Percentiles rank a stretch among this genome's conserved stretches.
Conservation (phyloP, 2,113 vertebrate genomes). For the Dasypus novemcinctus region DNA sequence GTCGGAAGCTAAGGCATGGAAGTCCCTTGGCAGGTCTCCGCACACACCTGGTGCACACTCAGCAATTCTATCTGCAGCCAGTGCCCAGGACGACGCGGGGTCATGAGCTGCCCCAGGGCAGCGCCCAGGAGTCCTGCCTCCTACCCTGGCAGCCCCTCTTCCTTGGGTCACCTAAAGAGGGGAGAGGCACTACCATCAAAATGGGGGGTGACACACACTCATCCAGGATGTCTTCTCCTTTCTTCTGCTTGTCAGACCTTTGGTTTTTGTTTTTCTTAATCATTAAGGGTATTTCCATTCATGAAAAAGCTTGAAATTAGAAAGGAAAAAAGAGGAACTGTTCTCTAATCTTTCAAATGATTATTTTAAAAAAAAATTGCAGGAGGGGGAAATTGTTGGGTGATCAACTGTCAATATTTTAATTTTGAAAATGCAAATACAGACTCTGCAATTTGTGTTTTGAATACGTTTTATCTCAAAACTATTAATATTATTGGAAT, state of each 20-base stretch:
- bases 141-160: background rate
- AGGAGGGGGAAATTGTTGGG: background rate
- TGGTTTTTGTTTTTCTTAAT: background rate
- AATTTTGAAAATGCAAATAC: slow-evolving; percentile 36
- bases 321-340: background rate
- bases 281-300: background rate
- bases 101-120: background rate
- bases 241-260: background rate
- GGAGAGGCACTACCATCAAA: background rate
- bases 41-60: too few species aligned
- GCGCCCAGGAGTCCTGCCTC: background rate
- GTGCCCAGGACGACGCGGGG: too few species aligned
- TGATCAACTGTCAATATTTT: background rate
- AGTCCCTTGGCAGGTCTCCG: too few species aligned
- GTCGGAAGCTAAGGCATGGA: background rate
- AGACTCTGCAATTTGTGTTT: background rate
- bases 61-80: too few species aligned
- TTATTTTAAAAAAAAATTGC: background rate
- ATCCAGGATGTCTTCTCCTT: background rate
- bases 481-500: background rate
- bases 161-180: background rate
- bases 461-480: background rate
- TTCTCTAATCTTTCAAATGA: background rate
- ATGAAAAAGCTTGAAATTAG: slow-evolving; percentile 1
- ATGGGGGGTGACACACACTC: background rate